Evolutionary conservation across 2,888 invertebrate species (phyloP), one percentile per base, ranked within the genome.

Genomic region (Drosophila multiciliata): DNA sequence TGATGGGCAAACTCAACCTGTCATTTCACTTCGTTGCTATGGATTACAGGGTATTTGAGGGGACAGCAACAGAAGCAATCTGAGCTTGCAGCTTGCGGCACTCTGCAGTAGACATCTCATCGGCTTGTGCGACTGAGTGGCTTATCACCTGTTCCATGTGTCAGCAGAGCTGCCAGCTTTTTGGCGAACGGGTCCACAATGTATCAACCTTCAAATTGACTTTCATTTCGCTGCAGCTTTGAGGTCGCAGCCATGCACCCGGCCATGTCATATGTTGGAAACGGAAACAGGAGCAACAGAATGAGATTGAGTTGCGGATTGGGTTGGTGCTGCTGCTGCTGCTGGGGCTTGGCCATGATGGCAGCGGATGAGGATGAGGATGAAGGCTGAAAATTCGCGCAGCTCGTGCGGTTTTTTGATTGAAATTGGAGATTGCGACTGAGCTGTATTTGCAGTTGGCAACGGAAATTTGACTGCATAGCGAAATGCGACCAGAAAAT

Each of bases 131-230:
- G 67, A 63, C 75, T 73, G 80, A 80, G 74, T 77, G 84, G 89
- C 89, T 89, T 86, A 87, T 89, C 85, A 81, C 77, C 89, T 83
- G 79, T 60, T 75, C 75, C 72, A 77, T 80, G 78, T 83, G 86
- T 84, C 84, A 84, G 71, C 86, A 74, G 67, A 72, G 66, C 74
- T 83, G 80, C 72, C 83, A 88, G 73, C 64, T 79, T 74, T 73
- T 60, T 66, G 66, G 70, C 75, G 74, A 78, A 71, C 80, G 78
- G 71, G 66, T 57, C 75, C 64, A 69, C 84, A 74, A 81, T 86
- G 89, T 89, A 89, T 86, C 89, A 86, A 82, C 84, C 84, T 83
- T 89, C 68, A 83, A 87, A 86, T 86, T 86, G 85, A 86, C 89
- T 86, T 86, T 86, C 82, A 78, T 87, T 89, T 75, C 61, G 83